Evolutionary conservation across 2,797 vertebrate species (phyloP).

Genomic region (Manis crassicaudata): DNA sequence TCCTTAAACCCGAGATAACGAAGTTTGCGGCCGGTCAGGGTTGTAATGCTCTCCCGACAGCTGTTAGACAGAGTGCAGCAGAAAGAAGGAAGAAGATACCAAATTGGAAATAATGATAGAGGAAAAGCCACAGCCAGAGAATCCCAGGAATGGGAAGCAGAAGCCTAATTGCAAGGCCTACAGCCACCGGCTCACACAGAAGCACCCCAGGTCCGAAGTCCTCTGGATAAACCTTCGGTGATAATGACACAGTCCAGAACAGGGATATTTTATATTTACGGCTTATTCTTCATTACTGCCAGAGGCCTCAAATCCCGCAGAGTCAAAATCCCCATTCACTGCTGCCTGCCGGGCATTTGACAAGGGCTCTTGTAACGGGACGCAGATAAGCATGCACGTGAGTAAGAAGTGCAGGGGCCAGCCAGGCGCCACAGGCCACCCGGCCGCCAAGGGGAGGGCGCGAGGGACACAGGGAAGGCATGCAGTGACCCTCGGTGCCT

Average conservation of each 20-base stretch:
- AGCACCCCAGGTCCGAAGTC: constrained; percentile 76
- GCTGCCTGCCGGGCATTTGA: constrained; percentile 89
- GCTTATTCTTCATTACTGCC: constrained; percentile 84
- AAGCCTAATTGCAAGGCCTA: constrained; percentile 78
- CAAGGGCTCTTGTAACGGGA: constrained; percentile 86
- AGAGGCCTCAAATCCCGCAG: constrained; percentile 85
- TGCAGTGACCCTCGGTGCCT: constrained; percentile 86
- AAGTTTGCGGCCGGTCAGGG: background rate
- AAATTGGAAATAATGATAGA: constrained; percentile 73
- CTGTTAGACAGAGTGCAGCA: background rate
- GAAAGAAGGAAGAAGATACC: constrained; percentile 15
- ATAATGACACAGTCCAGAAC: constrained; percentile 81
- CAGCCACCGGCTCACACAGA: constrained; percentile 61
- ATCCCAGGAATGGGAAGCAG: constrained; percentile 71
- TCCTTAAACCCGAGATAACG: background rate
- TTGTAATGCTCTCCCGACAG: background rate
- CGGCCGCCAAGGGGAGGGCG: constrained; percentile 84
- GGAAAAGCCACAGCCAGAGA: constrained; percentile 77
- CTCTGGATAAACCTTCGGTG: constrained; percentile 81
- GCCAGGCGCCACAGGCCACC: constrained; percentile 84
- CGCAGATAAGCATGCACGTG: constrained; percentile 85
- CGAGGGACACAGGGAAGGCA: constrained; percentile 85
- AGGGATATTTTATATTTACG: constrained; percentile 84
- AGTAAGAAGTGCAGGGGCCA: constrained; percentile 88
- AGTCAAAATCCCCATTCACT: constrained; percentile 87